Evolutionary conservation across 2,113 vertebrate species (phyloP), one percentile per base, ranked within the genome.

Genomic region (Onychostruthus taczanowskii): DNA sequence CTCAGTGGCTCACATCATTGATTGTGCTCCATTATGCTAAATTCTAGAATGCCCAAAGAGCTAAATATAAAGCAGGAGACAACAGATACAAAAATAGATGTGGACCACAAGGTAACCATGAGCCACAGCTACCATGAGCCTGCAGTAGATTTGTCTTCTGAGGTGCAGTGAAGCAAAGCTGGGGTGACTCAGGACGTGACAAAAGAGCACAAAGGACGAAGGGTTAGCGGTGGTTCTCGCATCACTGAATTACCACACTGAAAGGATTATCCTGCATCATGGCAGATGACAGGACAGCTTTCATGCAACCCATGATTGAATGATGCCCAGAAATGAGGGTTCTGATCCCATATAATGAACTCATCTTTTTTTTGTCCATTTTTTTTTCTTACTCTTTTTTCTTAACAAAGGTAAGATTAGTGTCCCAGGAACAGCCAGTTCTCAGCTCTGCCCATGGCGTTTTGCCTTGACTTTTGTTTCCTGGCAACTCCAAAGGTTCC

Each of bases 41-140:
- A 93, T 85, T 91, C 90, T 78, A 84, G 90, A 93, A 70, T 58
- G 83, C 56, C 85, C 83, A 39, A 81, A 84, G 80, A 78, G 69
- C 88, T 93, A 96, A 86, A 91, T 88, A 86, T 89, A 96, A 93
- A 93, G 64, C 68, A 84, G 76, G 75, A 92, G 90, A 77, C 85
- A 92, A 96, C 74, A 90, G 87, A 70, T 77, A 91, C 79, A 67
- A 90, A 93, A 95, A 93, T 70, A 95, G 90, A 84, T 3, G 1
- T 28, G 79, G 90, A 78, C 87, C 19, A 9, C 90, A 83, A 91
- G 83, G 68, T 74, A 96, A 90, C 73, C 68, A 70, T 74, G 90
- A 76, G 49, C 77, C 66, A 47, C 64, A 61, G 58, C 5, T 59
- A 30, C 75, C 33, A 27, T 61, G 63, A 77, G 55, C 82, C 67